A percentile compares a stretch with the other conserved stretches of the same genome.
These are phyloP conservation scores for Hypotaenidia philippensis DNA, from an alignment of 2,797 vertebrate species.

Conservation along the genomic window DNA sequence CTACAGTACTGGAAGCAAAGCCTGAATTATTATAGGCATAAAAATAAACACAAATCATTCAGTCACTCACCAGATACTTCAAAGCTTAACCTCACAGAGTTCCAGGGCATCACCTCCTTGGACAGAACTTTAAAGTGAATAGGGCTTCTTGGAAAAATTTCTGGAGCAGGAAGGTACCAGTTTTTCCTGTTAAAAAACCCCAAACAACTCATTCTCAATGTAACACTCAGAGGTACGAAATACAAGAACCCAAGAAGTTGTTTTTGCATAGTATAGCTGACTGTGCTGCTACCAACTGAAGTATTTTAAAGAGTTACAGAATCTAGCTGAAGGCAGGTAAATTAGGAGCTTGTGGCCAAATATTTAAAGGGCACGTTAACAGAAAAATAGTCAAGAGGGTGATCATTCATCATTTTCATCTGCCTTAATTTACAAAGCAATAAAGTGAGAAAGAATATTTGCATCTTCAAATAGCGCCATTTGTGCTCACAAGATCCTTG, in stretches of 20 bases:
- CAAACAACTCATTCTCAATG: background rate
- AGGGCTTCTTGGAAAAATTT: constrained; percentile 85
- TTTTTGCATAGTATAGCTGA: background rate
- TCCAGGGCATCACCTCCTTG: constrained; percentile 87
- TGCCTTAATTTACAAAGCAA: background rate
- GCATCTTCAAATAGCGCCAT: background rate
- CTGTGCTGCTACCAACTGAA: background rate
- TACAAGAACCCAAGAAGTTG: background rate
- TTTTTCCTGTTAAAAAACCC: constrained; percentile 86
- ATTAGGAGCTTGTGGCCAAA: background rate
- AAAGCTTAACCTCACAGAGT: constrained; percentile 89
- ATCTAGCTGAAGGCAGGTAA: background rate
- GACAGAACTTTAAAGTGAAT: constrained; percentile 89
- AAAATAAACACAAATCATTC: background rate
- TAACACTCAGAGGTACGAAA: background rate
- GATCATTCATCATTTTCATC: background rate
- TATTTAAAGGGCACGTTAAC: background rate
- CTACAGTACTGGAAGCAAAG: background rate
- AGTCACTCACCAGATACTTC: constrained; percentile 85
- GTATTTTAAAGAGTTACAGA: background rate
- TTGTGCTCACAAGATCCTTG: background rate
- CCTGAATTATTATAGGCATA: background rate
- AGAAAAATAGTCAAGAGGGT: background rate
- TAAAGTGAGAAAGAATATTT: background rate
- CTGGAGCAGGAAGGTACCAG: constrained; percentile 94